phyloP scores from a whole-genome alignment of 2,113 vertebrate genomes.

The Caloenas nicobarica region DNA sequence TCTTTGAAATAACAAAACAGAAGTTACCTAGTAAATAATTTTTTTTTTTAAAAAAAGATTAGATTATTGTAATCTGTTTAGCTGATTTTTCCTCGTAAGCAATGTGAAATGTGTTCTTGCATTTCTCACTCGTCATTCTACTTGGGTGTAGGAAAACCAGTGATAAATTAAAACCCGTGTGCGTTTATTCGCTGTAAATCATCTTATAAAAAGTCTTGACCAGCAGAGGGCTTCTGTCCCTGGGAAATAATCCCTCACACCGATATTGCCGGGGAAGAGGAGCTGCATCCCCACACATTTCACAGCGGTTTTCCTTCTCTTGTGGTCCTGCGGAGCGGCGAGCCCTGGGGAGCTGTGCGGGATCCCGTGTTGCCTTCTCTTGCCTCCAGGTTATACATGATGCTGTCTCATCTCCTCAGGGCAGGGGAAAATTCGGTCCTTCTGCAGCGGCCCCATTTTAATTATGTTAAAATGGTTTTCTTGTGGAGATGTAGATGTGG shows the following conservation, averaged over 20 bases:
- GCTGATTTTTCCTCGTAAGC: neutral
- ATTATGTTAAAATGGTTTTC: neutral
- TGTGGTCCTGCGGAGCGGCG: neutral
- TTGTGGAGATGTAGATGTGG: neutral
- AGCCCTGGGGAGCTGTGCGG: neutral
- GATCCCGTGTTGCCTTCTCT: too few relatives aligned
- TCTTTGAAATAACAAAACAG: neutral
- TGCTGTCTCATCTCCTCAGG: neutral
- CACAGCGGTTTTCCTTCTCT: neutral
- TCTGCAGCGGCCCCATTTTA: neutral
- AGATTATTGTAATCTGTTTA: neutral
- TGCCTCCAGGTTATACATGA: neutral
- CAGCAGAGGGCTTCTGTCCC: conserved; percentile 81
- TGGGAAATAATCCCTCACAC: conserved; percentile 57
- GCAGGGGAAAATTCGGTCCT: neutral
- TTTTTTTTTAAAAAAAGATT: neutral
- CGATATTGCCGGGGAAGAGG: neutral
- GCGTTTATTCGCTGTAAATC: neutral
- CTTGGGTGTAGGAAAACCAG: neutral
- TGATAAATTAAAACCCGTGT: neutral
- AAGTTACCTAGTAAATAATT: neutral
- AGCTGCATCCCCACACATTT: neutral
- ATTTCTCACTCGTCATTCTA: neutral
- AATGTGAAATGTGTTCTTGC: neutral
- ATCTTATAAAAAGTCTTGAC: conserved; percentile 41